These are phyloP conservation scores for Iphiclides podalirius DNA, from an alignment of 2,888 invertebrate genomes.

Conservation along the genomic window DNA sequence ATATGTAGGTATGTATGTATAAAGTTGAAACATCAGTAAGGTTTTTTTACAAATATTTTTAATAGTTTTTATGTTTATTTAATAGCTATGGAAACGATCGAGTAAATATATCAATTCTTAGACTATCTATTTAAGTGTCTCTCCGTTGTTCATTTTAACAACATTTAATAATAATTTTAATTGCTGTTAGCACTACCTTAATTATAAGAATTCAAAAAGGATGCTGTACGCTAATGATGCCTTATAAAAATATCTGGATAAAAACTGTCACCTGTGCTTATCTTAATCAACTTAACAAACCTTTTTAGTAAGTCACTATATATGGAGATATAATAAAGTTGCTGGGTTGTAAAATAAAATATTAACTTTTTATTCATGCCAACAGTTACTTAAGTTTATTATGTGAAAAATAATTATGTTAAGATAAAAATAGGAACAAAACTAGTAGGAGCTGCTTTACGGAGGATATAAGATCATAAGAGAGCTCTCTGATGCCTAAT, in stretches of 20 bases:
- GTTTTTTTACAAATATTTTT: no score
- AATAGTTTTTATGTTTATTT: no score
- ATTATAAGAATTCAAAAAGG: background rate
- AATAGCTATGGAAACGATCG: no score
- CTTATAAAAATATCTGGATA: background rate
- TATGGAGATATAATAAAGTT: conserved; percentile 10
- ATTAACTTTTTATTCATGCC: no score
- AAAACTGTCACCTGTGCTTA: background rate
- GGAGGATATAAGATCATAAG: no score
- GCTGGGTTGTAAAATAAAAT: background rate
- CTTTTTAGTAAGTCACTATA: conserved; percentile 4
- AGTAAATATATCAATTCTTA: no score
- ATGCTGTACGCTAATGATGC: background rate
- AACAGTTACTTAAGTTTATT: no score
- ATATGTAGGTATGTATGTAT: no score
- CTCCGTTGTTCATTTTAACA: background rate
- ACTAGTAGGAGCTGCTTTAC: no score
- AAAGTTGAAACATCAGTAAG: no score
- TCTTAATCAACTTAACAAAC: conserved; percentile 3
- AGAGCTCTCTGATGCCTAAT: no score
- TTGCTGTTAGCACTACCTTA: background rate
- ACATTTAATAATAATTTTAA: background rate
- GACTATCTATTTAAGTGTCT: no score
- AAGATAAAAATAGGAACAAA: background rate
- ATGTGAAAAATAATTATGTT: background rate